Evolutionary conservation across 2,888 invertebrate species (phyloP), one percentile per base, ranked within the genome.

Genomic region (Drosophila birchii): DNA sequence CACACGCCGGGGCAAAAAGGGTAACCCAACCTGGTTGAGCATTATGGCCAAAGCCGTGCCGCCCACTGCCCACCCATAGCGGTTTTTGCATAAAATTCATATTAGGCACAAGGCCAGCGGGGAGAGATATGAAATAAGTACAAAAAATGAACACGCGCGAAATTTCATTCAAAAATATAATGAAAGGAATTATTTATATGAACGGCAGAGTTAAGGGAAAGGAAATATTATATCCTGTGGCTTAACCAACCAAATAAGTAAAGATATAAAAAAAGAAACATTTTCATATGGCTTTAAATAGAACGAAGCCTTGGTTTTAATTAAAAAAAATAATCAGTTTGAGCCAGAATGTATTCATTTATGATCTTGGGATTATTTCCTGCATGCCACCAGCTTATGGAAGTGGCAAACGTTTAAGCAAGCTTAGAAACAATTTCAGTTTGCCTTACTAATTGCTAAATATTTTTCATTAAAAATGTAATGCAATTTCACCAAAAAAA

Each of bases 101-200:
- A 85, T 86, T 86, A 86, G 85, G 86, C 82, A 78, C 85, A 85
- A 85, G 82, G 86, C 82, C 85, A 66, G 49, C 41, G 45, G 55
- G 63, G 53, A 55, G 53, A 73, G 80, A 81, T 77, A 78, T 59
- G 69, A 74, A 76, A 78, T 75, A 69, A 56, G 34, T 55, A 70
- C 43, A 78, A 80, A 71, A 78, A 78, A 67, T 57, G 60, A 74
- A 61, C 76, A 82, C 74, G 76, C 79, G 73, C 72, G 45, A 80
- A 83, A 77, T 73, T 68, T 59, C 60, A 71, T 76, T 72, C 60
- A 78, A 59, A 75, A 73, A 78, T 72, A 74, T 83, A 76, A 84
- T 86, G 81, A 86, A 84, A 73, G 74, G 86, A 84, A 84, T 84
- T 84, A 84, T 86, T 86, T 79, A 86, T 86, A 86, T 77, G 80